phyloP scores from a whole-genome alignment of 2,797 vertebrate genomes.

The Buphagus erythrorhynchus region DNA sequence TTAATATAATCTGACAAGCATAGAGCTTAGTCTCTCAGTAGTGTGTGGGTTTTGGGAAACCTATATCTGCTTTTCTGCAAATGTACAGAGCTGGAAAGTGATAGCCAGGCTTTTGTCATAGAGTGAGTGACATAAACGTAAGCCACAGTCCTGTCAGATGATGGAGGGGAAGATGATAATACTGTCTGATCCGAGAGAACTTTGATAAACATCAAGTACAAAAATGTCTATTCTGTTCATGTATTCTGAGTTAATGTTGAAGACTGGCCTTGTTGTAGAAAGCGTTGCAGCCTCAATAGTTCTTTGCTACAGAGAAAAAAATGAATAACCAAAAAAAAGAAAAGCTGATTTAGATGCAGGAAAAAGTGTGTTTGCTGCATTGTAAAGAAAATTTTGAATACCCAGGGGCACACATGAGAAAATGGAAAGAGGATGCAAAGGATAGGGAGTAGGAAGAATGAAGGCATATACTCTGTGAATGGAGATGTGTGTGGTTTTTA shows the following conservation, averaged over 20 bases:
- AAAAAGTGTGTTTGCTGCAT: background rate
- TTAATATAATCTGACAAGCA: background rate
- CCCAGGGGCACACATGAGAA: background rate
- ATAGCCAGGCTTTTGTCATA: background rate
- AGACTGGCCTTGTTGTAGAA: background rate
- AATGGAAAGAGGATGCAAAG: background rate
- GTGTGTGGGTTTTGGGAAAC: background rate
- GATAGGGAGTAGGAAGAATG: background rate
- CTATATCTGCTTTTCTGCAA: background rate
- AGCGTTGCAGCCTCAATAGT: background rate
- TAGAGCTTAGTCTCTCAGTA: background rate
- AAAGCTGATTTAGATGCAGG: background rate
- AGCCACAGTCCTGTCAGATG: background rate
- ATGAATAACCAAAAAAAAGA: background rate
- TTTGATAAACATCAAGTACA: slow-evolving; percentile 10
- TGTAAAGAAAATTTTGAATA: background rate
- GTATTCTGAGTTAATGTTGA: background rate
- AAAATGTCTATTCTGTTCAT: background rate
- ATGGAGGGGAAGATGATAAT: background rate
- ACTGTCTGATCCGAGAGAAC: background rate
- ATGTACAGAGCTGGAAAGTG: background rate
- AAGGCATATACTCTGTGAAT: background rate
- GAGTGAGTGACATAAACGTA: background rate
- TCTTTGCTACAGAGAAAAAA: background rate
- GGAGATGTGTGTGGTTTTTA: background rate